These are phyloP conservation scores for Benitochromis conjunctus DNA, from an alignment of 2,113 vertebrate genomes.

Conservation along the genomic window DNA sequence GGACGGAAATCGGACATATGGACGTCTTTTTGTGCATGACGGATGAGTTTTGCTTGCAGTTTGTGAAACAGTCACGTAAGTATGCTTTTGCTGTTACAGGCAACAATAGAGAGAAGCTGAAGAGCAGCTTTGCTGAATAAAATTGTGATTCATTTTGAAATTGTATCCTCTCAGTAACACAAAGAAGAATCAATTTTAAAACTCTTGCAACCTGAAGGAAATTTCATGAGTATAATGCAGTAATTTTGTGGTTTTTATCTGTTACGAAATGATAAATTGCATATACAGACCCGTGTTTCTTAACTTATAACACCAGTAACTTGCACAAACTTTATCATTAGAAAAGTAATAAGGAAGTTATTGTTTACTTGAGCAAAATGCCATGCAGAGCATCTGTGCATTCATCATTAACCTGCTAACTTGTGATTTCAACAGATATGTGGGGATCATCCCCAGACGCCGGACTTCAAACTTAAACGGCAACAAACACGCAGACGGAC, in stretches of 20 bases:
- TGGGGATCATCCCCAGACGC: constrained; percentile 69
- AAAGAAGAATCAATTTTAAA: background rate
- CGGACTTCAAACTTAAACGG: constrained; percentile 11
- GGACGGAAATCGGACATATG: constrained; percentile 1
- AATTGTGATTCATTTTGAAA: constrained; percentile 33
- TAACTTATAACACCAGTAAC: background rate
- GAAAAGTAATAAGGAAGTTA: background rate
- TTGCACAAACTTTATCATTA: background rate
- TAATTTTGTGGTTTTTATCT: background rate
- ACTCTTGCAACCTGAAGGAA: background rate
- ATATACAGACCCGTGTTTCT: background rate
- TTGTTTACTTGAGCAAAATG: background rate
- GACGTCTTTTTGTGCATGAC: constrained; percentile 1
- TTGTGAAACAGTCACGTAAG: constrained; percentile 4
- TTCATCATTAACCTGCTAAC: background rate
- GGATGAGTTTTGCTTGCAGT: background rate
- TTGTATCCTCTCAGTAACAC: background rate
- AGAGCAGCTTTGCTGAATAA: background rate
- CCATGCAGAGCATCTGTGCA: background rate
- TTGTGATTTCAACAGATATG: constrained; percentile 65
- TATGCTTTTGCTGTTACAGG: constrained; percentile 23
- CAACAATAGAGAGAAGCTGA: background rate
- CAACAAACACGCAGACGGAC: background rate
- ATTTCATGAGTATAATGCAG: background rate
- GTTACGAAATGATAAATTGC: background rate